A percentile compares a stretch with the other conserved stretches of the same genome.
Evolutionary conservation across 2,888 invertebrate genomes (phyloP).

Genomic region (Sarcophaga caerulescens): DNA sequence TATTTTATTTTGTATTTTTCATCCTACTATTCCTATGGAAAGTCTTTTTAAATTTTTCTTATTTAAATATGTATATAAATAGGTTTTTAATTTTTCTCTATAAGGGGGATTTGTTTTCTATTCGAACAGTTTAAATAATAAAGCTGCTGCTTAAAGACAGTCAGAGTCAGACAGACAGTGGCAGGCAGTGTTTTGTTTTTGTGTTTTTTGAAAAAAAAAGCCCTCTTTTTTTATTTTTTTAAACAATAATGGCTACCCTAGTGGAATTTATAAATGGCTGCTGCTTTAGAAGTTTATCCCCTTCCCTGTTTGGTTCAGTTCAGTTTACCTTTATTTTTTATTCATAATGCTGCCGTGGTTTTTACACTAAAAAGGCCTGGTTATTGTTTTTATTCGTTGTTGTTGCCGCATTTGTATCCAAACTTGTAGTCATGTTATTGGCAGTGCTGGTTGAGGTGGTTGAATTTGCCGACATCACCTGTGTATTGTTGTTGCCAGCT

Average conservation of each 20-base stretch:
- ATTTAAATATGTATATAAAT: slow-evolving; percentile 13
- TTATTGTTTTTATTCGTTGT: slow-evolving; percentile 73
- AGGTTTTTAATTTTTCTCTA: slow-evolving; percentile 35
- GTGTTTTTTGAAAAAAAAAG: background rate
- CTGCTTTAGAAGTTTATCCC: slow-evolving; percentile 55
- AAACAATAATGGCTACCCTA: slow-evolving; percentile 51
- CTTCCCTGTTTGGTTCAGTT: slow-evolving; percentile 56
- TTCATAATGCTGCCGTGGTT: background rate
- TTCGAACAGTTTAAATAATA: too few species aligned
- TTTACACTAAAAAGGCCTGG: slow-evolving; percentile 80
- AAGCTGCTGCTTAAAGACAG: too few species aligned
- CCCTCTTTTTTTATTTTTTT: slow-evolving; percentile 14
- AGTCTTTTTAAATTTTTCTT: slow-evolving; percentile 74
- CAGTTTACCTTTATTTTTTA: slow-evolving; percentile 36
- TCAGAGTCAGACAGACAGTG: too few species aligned
- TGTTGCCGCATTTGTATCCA: slow-evolving; percentile 63
- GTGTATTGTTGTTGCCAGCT: slow-evolving; percentile 69
- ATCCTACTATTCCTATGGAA: slow-evolving; percentile 75
- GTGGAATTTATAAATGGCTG: slow-evolving; percentile 68
- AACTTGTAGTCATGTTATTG: slow-evolving; percentile 43
- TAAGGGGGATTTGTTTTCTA: slow-evolving; percentile 41
- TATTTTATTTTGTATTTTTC: slow-evolving; percentile 44
- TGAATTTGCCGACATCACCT: slow-evolving; percentile 62
- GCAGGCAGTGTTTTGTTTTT: too few species aligned
- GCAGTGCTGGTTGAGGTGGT: slow-evolving; percentile 51